Evolutionary conservation across 2,113 vertebrate genomes (phyloP).

Genomic region (Tinamus guttatus): DNA sequence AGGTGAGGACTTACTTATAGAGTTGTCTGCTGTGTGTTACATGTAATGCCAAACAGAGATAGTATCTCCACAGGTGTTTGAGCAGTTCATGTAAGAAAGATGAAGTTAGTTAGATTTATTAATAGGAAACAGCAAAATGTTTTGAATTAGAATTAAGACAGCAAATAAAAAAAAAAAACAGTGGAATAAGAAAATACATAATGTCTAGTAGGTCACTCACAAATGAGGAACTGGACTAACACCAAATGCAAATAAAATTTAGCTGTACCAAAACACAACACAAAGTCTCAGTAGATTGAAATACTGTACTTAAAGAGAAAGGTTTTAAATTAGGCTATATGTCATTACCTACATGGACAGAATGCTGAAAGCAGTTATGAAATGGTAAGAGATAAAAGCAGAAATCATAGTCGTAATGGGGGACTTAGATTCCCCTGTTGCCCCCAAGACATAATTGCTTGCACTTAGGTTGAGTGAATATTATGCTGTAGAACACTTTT

Average conservation of each 20-base stretch:
- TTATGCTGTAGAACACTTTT: rapidly evolving
- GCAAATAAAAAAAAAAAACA: not conserved
- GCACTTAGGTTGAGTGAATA: not conserved
- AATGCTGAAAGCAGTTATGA: not conserved
- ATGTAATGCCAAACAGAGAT: not conserved
- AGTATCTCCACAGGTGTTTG: not conserved
- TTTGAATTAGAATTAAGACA: not conserved
- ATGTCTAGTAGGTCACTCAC: not conserved
- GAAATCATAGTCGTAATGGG: not conserved
- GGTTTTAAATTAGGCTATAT: not conserved
- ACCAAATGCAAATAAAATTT: not conserved
- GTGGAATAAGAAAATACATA: not conserved
- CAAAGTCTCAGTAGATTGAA: not conserved
- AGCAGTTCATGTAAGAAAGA: not conserved
- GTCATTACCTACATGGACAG: not conserved
- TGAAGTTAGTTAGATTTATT: not conserved
- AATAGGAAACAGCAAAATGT: not conserved
- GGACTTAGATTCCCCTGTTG: not conserved
- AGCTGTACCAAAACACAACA: not conserved
- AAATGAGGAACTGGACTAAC: not conserved
- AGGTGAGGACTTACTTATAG: not conserved
- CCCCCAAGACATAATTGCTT: not conserved
- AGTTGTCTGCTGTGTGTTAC: not conserved
- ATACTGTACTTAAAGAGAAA: not conserved
- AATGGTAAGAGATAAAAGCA: not conserved